Conservation (phyloP, 2,797 vertebrate species). For the Thaleichthys pacificus region DNA sequence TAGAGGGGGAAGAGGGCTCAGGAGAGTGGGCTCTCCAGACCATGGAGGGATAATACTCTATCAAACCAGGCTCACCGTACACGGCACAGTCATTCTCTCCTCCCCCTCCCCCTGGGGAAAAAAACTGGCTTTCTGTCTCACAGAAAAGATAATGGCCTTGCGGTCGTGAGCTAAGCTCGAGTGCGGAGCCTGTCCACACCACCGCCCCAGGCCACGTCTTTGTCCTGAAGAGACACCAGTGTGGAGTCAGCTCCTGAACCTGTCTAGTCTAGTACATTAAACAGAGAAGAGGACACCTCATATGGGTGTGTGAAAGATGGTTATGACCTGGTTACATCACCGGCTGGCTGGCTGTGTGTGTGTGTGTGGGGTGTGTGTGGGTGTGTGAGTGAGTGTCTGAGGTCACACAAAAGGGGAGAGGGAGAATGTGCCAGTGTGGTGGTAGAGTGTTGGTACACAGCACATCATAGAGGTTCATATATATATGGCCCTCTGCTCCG, state of each 20-base stretch:
- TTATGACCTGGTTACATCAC: constrained; percentile 18
- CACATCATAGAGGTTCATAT: neutral
- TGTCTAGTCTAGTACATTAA: neutral
- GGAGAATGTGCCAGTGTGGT: constrained; percentile 20
- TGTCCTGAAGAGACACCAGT: neutral
- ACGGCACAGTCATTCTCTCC: too few species aligned
- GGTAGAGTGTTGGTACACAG: constrained; percentile 7
- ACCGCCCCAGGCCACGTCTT: neutral
- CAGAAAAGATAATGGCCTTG: neutral
- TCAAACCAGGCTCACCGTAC: too few species aligned
- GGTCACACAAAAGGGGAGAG: constrained; percentile 9
- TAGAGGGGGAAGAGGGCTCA: constrained; percentile 5
- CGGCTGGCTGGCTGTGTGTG: neutral
- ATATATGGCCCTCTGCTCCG: neutral
- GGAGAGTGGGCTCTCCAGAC: too few species aligned
- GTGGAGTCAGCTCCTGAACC: neutral
- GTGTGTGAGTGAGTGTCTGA: neutral
- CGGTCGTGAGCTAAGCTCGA: too few species aligned
- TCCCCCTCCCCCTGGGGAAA: too few species aligned
- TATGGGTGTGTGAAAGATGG: constrained; percentile 21
- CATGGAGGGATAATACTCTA: too few species aligned
- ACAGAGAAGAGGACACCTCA: constrained; percentile 18
- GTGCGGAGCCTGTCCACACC: too few species aligned
- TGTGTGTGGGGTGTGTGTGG: neutral
- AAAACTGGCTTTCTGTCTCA: neutral